Evolutionary conservation across 2,113 vertebrate species (phyloP).

Genomic region (Lates calcarifer): DNA sequence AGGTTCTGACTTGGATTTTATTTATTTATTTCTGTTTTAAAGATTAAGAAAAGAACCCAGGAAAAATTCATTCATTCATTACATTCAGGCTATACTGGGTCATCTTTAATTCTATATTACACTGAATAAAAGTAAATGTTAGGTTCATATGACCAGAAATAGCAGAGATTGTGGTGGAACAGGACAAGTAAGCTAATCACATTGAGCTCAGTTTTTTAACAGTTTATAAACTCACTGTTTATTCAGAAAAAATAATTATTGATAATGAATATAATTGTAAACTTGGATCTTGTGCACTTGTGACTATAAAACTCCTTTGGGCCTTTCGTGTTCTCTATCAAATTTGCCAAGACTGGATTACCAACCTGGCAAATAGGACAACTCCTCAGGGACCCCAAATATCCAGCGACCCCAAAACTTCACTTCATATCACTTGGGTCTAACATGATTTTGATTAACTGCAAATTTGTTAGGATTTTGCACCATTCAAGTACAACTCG

Average conservation of each 20-base stretch:
- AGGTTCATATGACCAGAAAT: background rate
- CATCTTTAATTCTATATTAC: background rate
- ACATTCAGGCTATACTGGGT: background rate
- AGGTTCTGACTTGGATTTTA: background rate
- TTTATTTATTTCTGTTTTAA: background rate
- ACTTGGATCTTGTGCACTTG: background rate
- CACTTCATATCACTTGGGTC: background rate
- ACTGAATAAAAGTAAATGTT: background rate
- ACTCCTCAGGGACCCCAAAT: background rate
- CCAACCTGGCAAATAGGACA: background rate
- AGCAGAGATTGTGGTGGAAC: background rate
- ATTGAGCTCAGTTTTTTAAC: background rate
- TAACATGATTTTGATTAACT: background rate
- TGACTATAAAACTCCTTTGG: background rate
- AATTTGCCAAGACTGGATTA: background rate
- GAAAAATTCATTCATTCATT: constrained; percentile 4
- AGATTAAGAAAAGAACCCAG: background rate
- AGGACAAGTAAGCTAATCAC: background rate
- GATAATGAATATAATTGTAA: background rate
- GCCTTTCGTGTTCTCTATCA: background rate
- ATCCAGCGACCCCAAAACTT: background rate
- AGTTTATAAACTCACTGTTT: background rate
- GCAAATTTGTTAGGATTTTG: no score
- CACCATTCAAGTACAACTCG: background rate
- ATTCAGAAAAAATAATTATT: background rate